phyloP scores from a whole-genome alignment of 2,888 invertebrate genomes.

The Zygogramma bicolorata region DNA sequence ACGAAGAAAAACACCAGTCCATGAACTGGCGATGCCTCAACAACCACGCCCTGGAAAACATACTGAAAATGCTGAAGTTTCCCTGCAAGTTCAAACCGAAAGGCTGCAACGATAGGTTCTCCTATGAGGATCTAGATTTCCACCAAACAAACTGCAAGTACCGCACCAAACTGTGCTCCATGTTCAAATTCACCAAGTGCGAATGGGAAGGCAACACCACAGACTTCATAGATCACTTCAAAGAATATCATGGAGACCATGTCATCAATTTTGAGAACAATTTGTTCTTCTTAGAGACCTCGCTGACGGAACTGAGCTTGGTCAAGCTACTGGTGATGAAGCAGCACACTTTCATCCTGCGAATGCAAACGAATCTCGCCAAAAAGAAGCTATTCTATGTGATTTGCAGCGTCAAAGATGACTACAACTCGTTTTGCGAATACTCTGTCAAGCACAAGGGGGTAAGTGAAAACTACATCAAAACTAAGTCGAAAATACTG shows the following conservation, averaged over 20 bases:
- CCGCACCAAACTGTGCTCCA: slow-evolving; percentile 50
- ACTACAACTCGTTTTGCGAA: slow-evolving; percentile 48
- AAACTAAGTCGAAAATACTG: slow-evolving; percentile 54
- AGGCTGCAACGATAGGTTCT: slow-evolving; percentile 50
- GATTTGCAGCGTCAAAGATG: slow-evolving; percentile 55
- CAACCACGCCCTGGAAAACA: slow-evolving; percentile 51
- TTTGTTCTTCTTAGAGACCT: slow-evolving; percentile 53
- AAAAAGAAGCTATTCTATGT: slow-evolving; percentile 53
- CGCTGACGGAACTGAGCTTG: slow-evolving; percentile 49
- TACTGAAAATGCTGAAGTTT: slow-evolving; percentile 50
- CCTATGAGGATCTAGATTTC: slow-evolving; percentile 43
- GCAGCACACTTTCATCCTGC: slow-evolving; percentile 53
- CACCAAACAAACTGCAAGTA: slow-evolving; percentile 53
- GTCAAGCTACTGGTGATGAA: slow-evolving; percentile 55
- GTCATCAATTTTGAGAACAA: slow-evolving; percentile 55
- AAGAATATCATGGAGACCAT: slow-evolving; percentile 54
- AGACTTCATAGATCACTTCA: slow-evolving; percentile 56
- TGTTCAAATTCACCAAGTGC: slow-evolving; percentile 47
- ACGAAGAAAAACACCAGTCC: slow-evolving; percentile 39
- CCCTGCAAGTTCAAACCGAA: slow-evolving; percentile 54
- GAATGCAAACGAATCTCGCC: slow-evolving; percentile 50
- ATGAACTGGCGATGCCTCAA: slow-evolving; percentile 38
- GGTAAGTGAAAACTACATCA: slow-evolving; percentile 54
- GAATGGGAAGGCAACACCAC: slow-evolving; percentile 52
- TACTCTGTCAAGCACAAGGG: slow-evolving; percentile 59